Conservation (phyloP, 1,140 invertebrate genomes). For the Drosophila cardini region DNA sequence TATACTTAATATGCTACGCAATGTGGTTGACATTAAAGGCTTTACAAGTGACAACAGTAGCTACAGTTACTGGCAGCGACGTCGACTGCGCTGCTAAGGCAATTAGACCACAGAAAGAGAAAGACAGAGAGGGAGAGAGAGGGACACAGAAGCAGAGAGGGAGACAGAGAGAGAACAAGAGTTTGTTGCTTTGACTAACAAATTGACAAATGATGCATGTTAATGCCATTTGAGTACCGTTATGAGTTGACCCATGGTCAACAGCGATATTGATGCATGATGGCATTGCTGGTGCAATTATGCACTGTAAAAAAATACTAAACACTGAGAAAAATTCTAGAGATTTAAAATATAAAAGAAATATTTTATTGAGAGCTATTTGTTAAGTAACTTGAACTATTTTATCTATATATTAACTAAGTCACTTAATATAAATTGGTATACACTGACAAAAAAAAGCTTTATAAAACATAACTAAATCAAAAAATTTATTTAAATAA, state of each 20-base stretch:
- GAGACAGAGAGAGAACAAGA: background rate
- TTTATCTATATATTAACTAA: too few species aligned
- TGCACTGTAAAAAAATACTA: too few species aligned
- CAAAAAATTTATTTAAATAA: too few species aligned
- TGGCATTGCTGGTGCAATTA: background rate
- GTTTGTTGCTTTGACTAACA: constrained; percentile 1
- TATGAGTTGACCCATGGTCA: constrained; percentile 14
- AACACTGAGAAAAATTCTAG: too few species aligned
- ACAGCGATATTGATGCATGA: constrained; percentile 59
- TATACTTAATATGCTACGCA: constrained; percentile 41
- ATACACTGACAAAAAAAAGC: too few species aligned
- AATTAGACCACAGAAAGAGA: constrained; percentile 21
- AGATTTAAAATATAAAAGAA: too few species aligned
- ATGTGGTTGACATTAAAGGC: constrained; percentile 30
- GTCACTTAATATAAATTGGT: too few species aligned
- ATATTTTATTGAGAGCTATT: too few species aligned
- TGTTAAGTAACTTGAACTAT: too few species aligned
- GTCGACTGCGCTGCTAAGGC: constrained; percentile 15
- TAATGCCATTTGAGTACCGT: constrained; percentile 44
- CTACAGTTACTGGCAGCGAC: background rate
- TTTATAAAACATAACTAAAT: too few species aligned
- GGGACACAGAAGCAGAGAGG: too few species aligned
- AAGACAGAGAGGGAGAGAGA: background rate
- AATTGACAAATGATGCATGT: constrained; percentile 71
- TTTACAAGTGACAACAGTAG: constrained; percentile 11